Conservation (phyloP, 2,113 vertebrate genomes). For the Rhinolophus sinicus region DNA sequence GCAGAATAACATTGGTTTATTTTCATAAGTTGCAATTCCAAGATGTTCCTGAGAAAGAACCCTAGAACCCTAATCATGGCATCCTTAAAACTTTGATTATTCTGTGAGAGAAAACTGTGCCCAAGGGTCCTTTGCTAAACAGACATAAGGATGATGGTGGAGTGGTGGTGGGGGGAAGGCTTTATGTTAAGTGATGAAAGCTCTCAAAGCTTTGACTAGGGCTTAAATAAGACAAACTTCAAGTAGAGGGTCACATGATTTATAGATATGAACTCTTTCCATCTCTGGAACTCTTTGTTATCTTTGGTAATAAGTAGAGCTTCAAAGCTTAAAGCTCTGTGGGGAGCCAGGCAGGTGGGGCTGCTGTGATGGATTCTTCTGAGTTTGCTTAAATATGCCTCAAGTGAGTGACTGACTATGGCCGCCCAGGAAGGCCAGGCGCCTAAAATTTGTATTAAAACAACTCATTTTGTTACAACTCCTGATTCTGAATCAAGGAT, state of each 20-base stretch:
- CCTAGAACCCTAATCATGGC: background rate
- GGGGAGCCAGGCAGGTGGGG: background rate
- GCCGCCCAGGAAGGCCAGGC: background rate
- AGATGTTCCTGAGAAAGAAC: background rate
- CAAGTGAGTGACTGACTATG: background rate
- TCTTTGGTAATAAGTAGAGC: background rate
- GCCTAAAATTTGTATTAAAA: background rate
- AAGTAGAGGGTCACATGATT: background rate
- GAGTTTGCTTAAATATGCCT: background rate
- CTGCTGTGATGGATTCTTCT: background rate
- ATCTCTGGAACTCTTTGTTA: background rate
- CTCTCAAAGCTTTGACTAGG: background rate
- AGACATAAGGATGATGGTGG: background rate
- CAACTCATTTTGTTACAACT: background rate
- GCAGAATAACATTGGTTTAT: background rate
- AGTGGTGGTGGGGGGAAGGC: background rate
- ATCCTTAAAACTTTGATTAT: background rate
- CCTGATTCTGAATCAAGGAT: conserved; percentile 27
- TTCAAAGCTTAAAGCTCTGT: background rate
- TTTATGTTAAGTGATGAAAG: background rate
- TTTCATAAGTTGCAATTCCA: background rate
- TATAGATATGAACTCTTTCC: background rate
- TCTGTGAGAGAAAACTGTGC: background rate
- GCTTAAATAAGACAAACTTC: conserved; percentile 3
- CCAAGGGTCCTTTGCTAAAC: background rate